Conservation (phyloP, 2,797 vertebrate species). For the Yasuhikotakia modesta region DNA sequence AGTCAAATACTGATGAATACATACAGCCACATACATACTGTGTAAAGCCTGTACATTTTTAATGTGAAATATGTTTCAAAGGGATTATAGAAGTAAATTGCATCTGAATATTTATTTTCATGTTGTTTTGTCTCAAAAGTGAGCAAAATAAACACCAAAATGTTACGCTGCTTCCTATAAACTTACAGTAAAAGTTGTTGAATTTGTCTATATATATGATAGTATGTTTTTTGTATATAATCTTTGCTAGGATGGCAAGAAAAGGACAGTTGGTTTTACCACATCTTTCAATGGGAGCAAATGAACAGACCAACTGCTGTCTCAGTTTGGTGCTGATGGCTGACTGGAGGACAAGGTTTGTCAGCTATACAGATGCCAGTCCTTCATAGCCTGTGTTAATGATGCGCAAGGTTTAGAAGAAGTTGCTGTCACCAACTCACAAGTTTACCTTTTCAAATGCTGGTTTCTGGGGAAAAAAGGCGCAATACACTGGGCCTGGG, state of each 20-base stretch:
- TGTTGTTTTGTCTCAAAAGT: neutral
- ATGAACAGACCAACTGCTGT: conserved; percentile 35
- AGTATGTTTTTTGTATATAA: neutral
- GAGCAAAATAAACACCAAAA: neutral
- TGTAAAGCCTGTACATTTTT: no score
- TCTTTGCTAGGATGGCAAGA: conserved; percentile 16
- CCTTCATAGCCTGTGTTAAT: neutral
- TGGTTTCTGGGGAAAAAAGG: conserved; percentile 11
- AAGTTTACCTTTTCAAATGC: conserved; percentile 13
- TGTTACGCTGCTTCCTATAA: conserved; percentile 4
- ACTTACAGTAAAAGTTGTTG: neutral
- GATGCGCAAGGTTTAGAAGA: conserved; percentile 11
- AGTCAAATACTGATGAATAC: no score
- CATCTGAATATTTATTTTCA: neutral
- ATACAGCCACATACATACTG: no score
- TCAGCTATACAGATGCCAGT: conserved; percentile 31
- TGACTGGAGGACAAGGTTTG: neutral
- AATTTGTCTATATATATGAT: conserved; percentile 1
- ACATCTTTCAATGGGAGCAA: neutral
- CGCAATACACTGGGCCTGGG: neutral
- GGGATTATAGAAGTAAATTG: neutral
- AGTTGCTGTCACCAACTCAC: neutral
- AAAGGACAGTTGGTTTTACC: conserved; percentile 32
- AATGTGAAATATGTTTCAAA: neutral
- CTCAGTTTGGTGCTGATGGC: neutral